phyloP scores from a whole-genome alignment of 2,888 invertebrate species.

The Rhodophaea formosa region DNA sequence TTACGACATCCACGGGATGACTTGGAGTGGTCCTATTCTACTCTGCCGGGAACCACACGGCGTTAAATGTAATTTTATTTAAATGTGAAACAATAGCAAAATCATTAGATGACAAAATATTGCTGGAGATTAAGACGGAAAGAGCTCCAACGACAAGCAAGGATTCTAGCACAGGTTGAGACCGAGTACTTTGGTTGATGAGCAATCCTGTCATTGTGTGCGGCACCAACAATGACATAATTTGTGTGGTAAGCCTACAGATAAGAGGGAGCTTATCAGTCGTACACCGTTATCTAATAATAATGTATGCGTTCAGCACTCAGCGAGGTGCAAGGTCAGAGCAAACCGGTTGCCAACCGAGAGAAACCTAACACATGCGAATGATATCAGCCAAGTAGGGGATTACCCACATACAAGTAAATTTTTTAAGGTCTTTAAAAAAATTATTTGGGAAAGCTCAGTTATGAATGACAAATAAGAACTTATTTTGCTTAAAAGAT shows the following conservation, averaged over 20 bases:
- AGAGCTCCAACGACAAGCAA: too few relatives aligned
- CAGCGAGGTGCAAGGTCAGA: conserved; percentile 2
- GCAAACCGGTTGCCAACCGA: neutral
- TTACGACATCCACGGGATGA: too few relatives aligned
- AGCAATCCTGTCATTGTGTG: neutral
- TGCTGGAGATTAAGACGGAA: too few relatives aligned
- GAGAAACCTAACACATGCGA: neutral
- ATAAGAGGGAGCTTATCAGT: conserved; percentile 3
- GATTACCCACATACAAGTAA: neutral
- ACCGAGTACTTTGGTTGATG: too few relatives aligned
- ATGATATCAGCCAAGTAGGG: neutral
- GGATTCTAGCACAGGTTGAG: neutral
- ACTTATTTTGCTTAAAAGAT: too few relatives aligned
- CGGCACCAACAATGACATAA: neutral
- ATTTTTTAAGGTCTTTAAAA: neutral
- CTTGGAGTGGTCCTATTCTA: too few relatives aligned
- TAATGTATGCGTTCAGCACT: neutral
- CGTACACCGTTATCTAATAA: conserved; percentile 2
- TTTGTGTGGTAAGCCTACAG: neutral
- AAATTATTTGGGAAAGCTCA: too few relatives aligned
- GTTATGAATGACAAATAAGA: too few relatives aligned
- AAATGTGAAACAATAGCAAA: too few relatives aligned
- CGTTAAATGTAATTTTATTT: too few relatives aligned
- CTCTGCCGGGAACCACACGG: too few relatives aligned
- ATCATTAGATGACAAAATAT: too few relatives aligned